Evolutionary conservation across 2,888 invertebrate species (phyloP).

Genomic region (Folsomia candida): DNA sequence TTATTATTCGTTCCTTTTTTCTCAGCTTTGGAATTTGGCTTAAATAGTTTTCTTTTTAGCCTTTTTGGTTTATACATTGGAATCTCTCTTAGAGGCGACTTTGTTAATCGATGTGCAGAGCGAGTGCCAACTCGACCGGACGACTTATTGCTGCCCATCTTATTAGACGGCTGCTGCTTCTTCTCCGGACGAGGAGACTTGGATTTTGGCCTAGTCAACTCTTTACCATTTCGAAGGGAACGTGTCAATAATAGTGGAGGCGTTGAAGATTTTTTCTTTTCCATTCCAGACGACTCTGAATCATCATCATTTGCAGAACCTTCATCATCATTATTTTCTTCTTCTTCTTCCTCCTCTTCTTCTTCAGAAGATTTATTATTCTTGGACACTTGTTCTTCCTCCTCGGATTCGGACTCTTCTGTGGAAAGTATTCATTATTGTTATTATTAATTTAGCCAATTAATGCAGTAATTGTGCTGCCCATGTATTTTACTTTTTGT

Average conservation of each 20-base stretch:
- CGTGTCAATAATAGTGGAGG: constrained; percentile 22
- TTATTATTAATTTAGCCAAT: too few species aligned
- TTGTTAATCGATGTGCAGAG: constrained; percentile 41
- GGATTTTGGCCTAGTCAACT: constrained; percentile 28
- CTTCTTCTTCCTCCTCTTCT: background rate
- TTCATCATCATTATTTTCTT: background rate
- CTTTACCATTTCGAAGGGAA: constrained; percentile 46
- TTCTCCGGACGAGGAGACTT: constrained; percentile 14
- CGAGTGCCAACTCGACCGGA: constrained; percentile 39
- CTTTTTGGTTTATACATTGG: constrained; percentile 46
- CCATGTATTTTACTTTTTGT: too few species aligned
- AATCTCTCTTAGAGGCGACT: constrained; percentile 48
- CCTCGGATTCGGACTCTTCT: constrained; percentile 10
- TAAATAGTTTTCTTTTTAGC: constrained; percentile 33
- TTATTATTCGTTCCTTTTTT: constrained; percentile 21
- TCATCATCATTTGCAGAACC: constrained; percentile 29
- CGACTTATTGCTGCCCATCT: constrained; percentile 18
- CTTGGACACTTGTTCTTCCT: too few species aligned
- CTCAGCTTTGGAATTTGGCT: constrained; percentile 30
- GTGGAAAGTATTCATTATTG: too few species aligned
- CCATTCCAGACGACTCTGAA: background rate
- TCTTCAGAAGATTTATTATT: background rate
- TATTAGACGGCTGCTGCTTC: constrained; percentile 6
- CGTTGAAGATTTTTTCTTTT: background rate
- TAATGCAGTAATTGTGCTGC: too few species aligned